These are phyloP conservation scores for Dyspetes luteomarginatus DNA, from an alignment of 2,888 invertebrate genomes.

Conservation along the genomic window DNA sequence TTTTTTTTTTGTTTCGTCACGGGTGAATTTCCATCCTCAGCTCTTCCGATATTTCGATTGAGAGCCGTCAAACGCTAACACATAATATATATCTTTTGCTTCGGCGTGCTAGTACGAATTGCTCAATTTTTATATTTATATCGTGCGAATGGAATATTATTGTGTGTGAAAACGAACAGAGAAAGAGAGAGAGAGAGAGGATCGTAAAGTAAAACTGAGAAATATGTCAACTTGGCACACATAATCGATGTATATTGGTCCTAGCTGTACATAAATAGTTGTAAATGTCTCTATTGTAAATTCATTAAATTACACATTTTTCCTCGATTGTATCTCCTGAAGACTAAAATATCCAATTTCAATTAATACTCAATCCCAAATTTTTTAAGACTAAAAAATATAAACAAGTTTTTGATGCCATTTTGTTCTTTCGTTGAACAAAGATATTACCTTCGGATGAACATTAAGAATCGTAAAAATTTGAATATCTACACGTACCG, in stretches of 20 bases:
- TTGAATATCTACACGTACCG: too few relatives aligned
- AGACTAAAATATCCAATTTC: slow-evolving; percentile 54
- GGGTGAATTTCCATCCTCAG: slow-evolving; percentile 5
- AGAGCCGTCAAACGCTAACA: not conserved
- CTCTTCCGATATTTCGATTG: slow-evolving; percentile 44
- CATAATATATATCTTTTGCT: slow-evolving; percentile 12
- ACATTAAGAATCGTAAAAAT: too few relatives aligned
- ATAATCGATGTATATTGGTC: slow-evolving; percentile 43
- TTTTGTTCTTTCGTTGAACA: too few relatives aligned
- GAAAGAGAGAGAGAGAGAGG: too few relatives aligned
- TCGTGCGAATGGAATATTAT: slow-evolving; percentile 36
- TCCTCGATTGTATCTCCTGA: slow-evolving; percentile 43
- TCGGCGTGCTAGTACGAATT: slow-evolving; percentile 44
- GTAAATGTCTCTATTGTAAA: slow-evolving; percentile 39
- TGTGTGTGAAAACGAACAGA: slow-evolving; percentile 41
- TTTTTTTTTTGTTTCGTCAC: not conserved
- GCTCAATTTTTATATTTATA: slow-evolving; percentile 64
- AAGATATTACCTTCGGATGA: too few relatives aligned
- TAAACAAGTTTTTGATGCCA: too few relatives aligned
- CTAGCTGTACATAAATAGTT: slow-evolving; percentile 51
- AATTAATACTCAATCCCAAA: too few relatives aligned
- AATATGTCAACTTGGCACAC: slow-evolving; percentile 23
- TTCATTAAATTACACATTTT: slow-evolving; percentile 18
- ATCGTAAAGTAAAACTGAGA: slow-evolving; percentile 20
- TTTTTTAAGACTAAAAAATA: too few relatives aligned